Conservation (phyloP, 2,113 vertebrate genomes). For the Alligator sinensis region DNA sequence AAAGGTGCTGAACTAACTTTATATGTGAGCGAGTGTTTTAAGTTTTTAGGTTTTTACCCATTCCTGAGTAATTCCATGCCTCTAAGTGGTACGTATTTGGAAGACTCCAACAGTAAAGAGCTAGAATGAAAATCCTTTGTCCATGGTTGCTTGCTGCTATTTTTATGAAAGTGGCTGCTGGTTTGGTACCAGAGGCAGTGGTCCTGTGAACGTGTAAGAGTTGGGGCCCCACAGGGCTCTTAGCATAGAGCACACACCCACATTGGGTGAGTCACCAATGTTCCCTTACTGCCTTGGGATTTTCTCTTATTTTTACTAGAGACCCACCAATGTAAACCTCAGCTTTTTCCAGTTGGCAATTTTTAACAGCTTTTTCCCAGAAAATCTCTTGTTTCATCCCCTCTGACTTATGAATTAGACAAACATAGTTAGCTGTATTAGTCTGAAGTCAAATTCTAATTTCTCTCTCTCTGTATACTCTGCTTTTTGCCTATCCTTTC, state of each 20-base stretch:
- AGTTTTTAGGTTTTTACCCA: too few species aligned
- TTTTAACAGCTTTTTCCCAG: slow-evolving; percentile 38
- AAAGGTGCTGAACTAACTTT: neutral
- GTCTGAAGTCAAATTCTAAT: too few species aligned
- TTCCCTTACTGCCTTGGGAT: neutral
- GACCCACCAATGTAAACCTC: neutral
- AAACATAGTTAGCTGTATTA: too few species aligned
- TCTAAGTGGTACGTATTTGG: neutral
- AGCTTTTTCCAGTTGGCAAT: neutral
- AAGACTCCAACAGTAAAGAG: neutral
- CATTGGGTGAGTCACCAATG: neutral
- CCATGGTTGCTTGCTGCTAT: neutral
- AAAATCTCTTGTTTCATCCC: neutral
- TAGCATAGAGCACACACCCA: neutral
- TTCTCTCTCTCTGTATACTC: too few species aligned
- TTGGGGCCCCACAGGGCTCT: too few species aligned
- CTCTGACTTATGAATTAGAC: neutral
- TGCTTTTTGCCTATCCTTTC: too few species aligned
- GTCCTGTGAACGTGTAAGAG: neutral
- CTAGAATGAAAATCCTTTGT: neutral
- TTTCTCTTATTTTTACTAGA: neutral
- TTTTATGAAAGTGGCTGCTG: neutral
- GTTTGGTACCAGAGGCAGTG: neutral
- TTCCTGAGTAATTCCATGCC: too few species aligned
- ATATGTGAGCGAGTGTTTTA: neutral